These are phyloP conservation scores for Ectobius pallidus DNA, from an alignment of 2,888 invertebrate species.

Conservation along the genomic window DNA sequence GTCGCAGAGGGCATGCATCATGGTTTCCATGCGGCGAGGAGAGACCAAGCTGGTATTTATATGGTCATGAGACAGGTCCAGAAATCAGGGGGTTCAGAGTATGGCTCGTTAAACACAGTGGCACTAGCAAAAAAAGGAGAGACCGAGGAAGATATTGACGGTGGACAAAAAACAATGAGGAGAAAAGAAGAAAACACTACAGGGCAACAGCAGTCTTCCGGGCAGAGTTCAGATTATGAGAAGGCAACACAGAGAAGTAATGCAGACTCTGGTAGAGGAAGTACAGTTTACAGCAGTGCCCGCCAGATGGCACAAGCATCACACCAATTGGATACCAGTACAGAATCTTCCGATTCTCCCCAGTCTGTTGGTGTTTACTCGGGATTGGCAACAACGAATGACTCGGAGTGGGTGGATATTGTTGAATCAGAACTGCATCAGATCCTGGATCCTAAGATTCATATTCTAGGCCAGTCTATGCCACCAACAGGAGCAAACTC, in stretches of 20 bases:
- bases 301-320: conserved; percentile 35
- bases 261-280: conserved; percentile 80
- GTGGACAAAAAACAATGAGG: conserved; percentile 52
- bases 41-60: conserved; percentile 44
- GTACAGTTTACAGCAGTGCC: conserved; percentile 79
- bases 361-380: conserved; percentile 15
- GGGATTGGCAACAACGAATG: conserved; percentile 56
- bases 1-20: background rate
- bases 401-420: conserved; percentile 81
- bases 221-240: conserved; percentile 66
- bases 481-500: conserved; percentile 63
- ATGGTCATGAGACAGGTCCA: conserved; percentile 41
- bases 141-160: conserved; percentile 66
- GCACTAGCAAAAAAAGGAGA: conserved; percentile 48
- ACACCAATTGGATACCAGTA: conserved; percentile 45
- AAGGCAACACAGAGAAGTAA: conserved; percentile 68
- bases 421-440: conserved; percentile 80
- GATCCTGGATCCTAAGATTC: conserved; percentile 75
- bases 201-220: conserved; percentile 36
- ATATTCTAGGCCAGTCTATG: conserved; percentile 48
- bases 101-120: background rate
- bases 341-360: conserved; percentile 42
- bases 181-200: background rate
- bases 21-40: conserved; percentile 10
- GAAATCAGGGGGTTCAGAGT: background rate